Evolutionary conservation across 2,113 vertebrate genomes (phyloP), one percentile per base, ranked within the genome.

Genomic region (Ploceus nigricollis): DNA sequence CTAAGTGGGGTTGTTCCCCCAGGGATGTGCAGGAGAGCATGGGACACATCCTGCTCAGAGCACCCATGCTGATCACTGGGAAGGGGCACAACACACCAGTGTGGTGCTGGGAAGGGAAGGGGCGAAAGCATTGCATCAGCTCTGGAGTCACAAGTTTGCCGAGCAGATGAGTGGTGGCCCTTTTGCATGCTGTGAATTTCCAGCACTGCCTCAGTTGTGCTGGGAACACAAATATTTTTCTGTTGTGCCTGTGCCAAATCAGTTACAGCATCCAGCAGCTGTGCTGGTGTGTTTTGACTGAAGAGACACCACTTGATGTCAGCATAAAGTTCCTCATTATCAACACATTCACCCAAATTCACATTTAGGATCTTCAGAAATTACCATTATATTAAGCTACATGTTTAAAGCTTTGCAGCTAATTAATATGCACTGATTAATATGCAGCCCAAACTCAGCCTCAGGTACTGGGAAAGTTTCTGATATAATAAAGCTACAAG

Each of bases 1-100:
- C 24, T 48, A 4, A 71, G 61, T 0, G 1, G 13, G 11, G 7
- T 3, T 2, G 1, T 3, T 57, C 24, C 33, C 18, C 1, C 1
- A 27, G 66, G 47, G 31, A 39, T 75, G 45, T 11, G 24, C 73
- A 40, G 17, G 14, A n/a, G 1, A 68, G 15, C 57, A 22, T 9
- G 69, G 56, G n/a, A 28, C 18, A 42, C 47, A 15, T n/a, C 23
- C n/a, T 31, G 8, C 69, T 56, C 47, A 42, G 30, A 23, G 1
- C 44, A 33, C 23, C 1, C 0, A 1, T 50, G 35, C 48, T 48
- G 12, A 14, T 17, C 45, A 13, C 24, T 21, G 42, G 42, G 35
- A 60, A 45, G 50, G 39, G 28, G 54, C 39, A 35, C 0, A 0
- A 17, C 63, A 40, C 50, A 30, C 27, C 47, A 9, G 13, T 4